Base-by-base conservation (phyloP, 2,113 vertebrate species). In the Motacilla tschutschensis region DNA sequence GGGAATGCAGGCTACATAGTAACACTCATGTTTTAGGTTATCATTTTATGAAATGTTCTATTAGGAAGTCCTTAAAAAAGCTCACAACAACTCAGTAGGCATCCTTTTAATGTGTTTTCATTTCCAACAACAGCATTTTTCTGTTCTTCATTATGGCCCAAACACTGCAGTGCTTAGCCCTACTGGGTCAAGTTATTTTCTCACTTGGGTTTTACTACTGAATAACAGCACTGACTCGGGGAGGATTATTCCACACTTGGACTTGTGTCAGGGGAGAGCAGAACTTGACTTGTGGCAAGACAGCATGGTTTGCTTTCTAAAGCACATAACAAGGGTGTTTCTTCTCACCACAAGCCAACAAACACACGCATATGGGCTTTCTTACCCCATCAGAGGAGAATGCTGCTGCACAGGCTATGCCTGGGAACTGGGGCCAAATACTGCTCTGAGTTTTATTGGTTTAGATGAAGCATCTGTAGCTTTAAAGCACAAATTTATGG, bases 171-270 rank as follows among this genome's bases (percentile, higher is more conserved):
- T 74, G 79, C 69, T 91, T 80, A 94, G 90, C 73, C 60, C 88
- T 91, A 93, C 76, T 92, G 92, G 90, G 79, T 91, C 90, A 91
- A 86, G 90, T 88, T 77, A 92, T 92, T 93, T 92, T 92, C 93
- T 93, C 87, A 78, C 86, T 92, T 93, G 87, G 86, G 88, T 95
- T 93, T 93, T 90, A 76, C 90, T 90, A 80, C 58, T 67, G 75
- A 77, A 71, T 83, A 94, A 78, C 82, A 89, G 76, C 82, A 91
- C 60, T 64, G 64, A 84, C 53, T 79, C 10, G 21, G 85, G 93
- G 41, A 84, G 72, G 69, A 83, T 87, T 93, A 87, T 91, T 93
- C 81, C 48, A 54, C 57, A n/a, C 58, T 94, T 93, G 91, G 91
- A 87, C 60, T 79, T 78, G 48, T 88, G 69, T 92, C 79, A 94